Base-by-base conservation (phyloP, 2,888 invertebrate genomes). In the Cataglyphis albicans region DNA sequence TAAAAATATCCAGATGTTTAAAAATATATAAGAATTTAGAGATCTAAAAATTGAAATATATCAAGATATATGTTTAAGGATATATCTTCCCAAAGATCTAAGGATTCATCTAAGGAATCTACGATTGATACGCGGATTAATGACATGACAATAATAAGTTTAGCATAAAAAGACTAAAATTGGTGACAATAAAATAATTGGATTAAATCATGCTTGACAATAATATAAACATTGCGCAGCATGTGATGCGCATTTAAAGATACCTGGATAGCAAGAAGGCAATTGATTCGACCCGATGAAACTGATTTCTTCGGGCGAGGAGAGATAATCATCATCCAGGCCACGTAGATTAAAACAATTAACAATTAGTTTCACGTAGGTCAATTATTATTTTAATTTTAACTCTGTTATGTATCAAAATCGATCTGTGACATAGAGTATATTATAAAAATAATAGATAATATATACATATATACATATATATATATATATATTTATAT, bases 171-270 rank as follows among this genome's bases (percentile, higher is more conserved):
- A 29, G 25, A 32, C 41, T 32, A 78, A 78, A 78, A 72, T 78
- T 72, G 12, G 44, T 59, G 78, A 78, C 78, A 78, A 78, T 78
- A 75, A 52, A 65, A 74, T 74, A 52, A 68, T 78, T 44, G 41
- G 78, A 70, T 21, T 78, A 82, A 76, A 82, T 44, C 15, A 82
- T 73, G 70, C 48, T 73, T 63, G 90, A 88, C 89, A 87, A 89
- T 89, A 90, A 86, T 83, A 84, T 59, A 59, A 78, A 78, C 82
- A 82, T 83, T 88, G 90, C 89, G 90, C 89, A 87, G 89, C 85
- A 92, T 90, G 84, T 80, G 83, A 86, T 84, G 89, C 91, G 90
- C 90, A 86, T 88, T 90, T 82, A 85, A 88, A 83, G 84, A 89
- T 85, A 86, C 90, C 87, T 89, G 88, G 74, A 73, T 57, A 81